Percentiles rank a stretch among this genome's conserved stretches.
Evolutionary conservation across 2,113 vertebrate species (phyloP).

Genomic region (Trematomus loennbergii): DNA sequence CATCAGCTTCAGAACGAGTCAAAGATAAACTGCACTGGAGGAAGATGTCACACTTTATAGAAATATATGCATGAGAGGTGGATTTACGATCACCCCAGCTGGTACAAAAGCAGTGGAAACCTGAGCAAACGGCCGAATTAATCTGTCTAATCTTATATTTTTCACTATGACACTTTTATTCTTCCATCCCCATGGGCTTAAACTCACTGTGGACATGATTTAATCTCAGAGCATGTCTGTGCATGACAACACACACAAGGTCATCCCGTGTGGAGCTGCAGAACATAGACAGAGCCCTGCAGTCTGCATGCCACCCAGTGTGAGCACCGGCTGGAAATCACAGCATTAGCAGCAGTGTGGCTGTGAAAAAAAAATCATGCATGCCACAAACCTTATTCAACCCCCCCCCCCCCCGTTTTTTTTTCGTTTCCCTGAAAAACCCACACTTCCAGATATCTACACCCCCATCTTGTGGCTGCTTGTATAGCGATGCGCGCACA

Average conservation of each 20-base stretch:
- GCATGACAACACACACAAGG: slow-evolving; percentile 38
- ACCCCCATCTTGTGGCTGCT: slow-evolving; percentile 80
- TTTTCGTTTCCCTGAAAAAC: not conserved
- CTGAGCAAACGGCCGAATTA: not conserved
- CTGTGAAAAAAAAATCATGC: slow-evolving; percentile 7
- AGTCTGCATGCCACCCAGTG: slow-evolving; percentile 31
- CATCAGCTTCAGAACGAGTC: not conserved
- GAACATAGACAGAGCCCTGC: not conserved
- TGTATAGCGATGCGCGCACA: slow-evolving; percentile 30
- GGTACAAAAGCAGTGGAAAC: not conserved
- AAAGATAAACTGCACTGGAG: not conserved
- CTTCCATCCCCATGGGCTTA: not conserved
- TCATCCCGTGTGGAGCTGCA: slow-evolving; percentile 20
- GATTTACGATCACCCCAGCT: not conserved
- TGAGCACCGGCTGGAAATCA: slow-evolving; percentile 36
- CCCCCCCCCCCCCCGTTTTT: not conserved
- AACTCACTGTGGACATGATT: not conserved
- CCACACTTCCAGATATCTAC: slow-evolving; percentile 64
- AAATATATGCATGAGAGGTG: not conserved
- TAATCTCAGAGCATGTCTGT: slow-evolving; percentile 1
- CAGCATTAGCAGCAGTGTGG: slow-evolving; percentile 35
- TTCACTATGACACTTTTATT: not conserved
- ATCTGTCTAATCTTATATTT: not conserved
- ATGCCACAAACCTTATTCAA: slow-evolving; percentile 1
- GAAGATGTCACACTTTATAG: not conserved